Conservation (phyloP, 2,113 vertebrate species). For the Phalacrocorax carbo region DNA sequence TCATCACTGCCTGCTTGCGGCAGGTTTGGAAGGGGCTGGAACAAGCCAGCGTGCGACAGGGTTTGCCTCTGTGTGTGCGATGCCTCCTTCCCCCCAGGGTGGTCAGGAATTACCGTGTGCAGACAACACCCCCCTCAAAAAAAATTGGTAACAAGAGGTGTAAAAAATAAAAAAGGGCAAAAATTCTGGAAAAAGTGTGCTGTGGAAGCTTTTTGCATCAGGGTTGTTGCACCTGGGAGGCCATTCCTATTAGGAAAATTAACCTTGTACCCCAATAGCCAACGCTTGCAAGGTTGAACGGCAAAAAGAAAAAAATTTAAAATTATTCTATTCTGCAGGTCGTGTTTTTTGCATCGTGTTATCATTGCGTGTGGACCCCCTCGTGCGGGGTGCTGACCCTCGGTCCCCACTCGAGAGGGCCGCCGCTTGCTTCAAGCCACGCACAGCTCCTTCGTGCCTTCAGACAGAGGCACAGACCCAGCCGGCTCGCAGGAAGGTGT, state of each 20-base stretch:
- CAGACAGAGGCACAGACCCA: background rate
- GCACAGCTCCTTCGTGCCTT: background rate
- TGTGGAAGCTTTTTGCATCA: background rate
- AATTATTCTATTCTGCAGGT: fast-evolving
- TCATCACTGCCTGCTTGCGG: background rate
- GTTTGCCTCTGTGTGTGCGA: fast-evolving
- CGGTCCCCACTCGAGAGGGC: fast-evolving
- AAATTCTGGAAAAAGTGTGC: background rate
- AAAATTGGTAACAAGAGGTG: background rate
- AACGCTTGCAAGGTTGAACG: background rate
- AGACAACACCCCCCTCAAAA: fast-evolving
- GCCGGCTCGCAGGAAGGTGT: background rate
- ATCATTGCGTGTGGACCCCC: fast-evolving
- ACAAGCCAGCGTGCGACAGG: fast-evolving
- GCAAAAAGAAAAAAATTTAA: background rate
- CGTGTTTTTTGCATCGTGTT: background rate
- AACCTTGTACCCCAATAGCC: fast-evolving
- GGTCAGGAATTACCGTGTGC: background rate
- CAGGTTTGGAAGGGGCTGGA: background rate
- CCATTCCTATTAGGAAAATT: fast-evolving
- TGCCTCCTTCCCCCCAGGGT: background rate
- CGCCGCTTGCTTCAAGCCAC: background rate
- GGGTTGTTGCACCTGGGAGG: background rate
- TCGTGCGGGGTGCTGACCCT: background rate
- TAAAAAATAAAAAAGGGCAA: background rate